Evolutionary conservation across 2,797 vertebrate species (phyloP), one percentile per base, ranked within the genome.

Genomic region (Mus spretus): DNA sequence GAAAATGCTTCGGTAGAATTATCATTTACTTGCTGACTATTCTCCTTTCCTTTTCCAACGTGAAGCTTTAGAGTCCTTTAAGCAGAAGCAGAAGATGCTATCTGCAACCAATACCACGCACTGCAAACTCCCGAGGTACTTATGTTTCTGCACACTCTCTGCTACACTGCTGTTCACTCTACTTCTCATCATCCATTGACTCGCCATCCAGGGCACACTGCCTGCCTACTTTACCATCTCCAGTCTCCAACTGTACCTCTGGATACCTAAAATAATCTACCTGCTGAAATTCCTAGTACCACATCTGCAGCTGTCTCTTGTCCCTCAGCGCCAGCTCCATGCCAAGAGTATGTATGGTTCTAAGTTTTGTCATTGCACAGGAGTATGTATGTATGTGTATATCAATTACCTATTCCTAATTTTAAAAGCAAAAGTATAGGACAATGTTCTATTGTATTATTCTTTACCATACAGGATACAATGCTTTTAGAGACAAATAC

Each of bases 401-500:
- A n/a, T 72, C 14, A n/a, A 63, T 53, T n/a, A 55, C 7, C 34
- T 47, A 91, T 65, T 88, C 50, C 89, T 37, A 85, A 24, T 61
- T 92, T 55, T 59, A 61, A 75, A 85, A 83, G 19, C 13, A 65
- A 82, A 88, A 20, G n/a, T 44, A 11, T 59, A 65, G 85, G 84
- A 88, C 44, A 82, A 79, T 15, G 72, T 90, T 26, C 96, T 67
- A 90, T 50, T 90, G 53, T 50, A 17, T 72, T 95, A 77, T 89
- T 95, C 31, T 89, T 89, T 65, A 92, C n/a, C 50, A 4, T 63
- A 79, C 3, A 61, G 31, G 53, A 50, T 55, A 53, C 3, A 79
- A 47, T 47, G 63, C 57, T 75, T 59, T 90, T 78, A n/a, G 17
- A 75, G 92, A 90, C 53, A 94, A 89, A 44, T 59, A 92, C 19